Conservation (phyloP, 2,888 invertebrate species). For the Azorinus chamasolen region DNA sequence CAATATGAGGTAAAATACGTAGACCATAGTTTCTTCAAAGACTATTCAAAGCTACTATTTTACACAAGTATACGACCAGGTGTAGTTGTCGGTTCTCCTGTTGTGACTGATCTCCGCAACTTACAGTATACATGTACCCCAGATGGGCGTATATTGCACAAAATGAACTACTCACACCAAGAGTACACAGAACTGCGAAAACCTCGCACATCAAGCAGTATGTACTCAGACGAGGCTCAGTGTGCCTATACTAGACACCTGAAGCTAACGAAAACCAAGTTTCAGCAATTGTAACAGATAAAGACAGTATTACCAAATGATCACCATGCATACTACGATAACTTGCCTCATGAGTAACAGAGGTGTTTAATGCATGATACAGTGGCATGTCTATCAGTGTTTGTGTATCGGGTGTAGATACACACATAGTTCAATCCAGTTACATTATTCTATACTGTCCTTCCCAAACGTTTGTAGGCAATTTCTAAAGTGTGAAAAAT, state of each 20-base stretch:
- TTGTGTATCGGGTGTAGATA: too few relatives aligned
- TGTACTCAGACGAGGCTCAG: constrained; percentile 1
- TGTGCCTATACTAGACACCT: constrained; percentile 2
- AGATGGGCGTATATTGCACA: constrained; percentile 25
- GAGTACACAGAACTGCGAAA: constrained; percentile 10
- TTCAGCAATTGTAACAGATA: constrained; percentile 27
- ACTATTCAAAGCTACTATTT: constrained; percentile 11
- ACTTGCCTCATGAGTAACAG: constrained; percentile 16
- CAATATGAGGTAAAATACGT: constrained; percentile 36
- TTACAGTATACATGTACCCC: constrained; percentile 34
- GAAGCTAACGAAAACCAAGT: constrained; percentile 20
- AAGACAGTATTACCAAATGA: constrained; percentile 9
- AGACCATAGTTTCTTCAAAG: constrained; percentile 25
- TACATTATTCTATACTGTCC: too few relatives aligned
- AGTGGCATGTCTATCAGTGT: too few relatives aligned
- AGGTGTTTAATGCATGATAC: too few relatives aligned
- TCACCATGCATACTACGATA: constrained; percentile 28
- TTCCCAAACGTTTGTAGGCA: too few relatives aligned
- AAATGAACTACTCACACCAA: constrained; percentile 14
- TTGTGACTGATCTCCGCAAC: constrained; percentile 31
- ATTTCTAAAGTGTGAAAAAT: too few relatives aligned
- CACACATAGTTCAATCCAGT: too few relatives aligned
- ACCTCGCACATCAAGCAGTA: constrained; percentile 4
- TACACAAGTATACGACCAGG: constrained; percentile 40
- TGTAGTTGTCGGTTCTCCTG: constrained; percentile 20